phyloP scores from a whole-genome alignment of 2,888 invertebrate genomes.

The Dendrolimus houi region DNA sequence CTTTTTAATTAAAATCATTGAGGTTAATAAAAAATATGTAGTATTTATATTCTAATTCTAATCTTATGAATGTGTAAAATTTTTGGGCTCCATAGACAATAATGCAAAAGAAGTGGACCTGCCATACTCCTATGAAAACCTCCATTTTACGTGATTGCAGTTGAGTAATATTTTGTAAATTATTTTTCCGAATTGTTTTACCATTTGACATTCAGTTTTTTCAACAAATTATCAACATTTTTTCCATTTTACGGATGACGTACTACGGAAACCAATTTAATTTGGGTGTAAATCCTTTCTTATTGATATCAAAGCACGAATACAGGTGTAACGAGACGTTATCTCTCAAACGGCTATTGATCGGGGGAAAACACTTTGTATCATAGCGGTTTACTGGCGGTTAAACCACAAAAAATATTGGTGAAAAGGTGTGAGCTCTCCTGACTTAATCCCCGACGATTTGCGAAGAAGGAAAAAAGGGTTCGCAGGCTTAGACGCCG shows the following conservation, averaged over 20 bases:
- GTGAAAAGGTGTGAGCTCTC: slow-evolving; percentile 64
- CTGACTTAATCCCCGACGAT: slow-evolving; percentile 68
- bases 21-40: too few species aligned
- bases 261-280: slow-evolving; percentile 29
- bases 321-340: slow-evolving; percentile 34
- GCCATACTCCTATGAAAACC: too few species aligned
- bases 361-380: slow-evolving; percentile 52
- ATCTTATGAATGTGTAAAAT: too few species aligned
- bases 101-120: too few species aligned
- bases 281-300: slow-evolving; percentile 26
- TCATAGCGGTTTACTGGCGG: slow-evolving; percentile 48
- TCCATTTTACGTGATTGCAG: too few species aligned
- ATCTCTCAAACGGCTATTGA: slow-evolving; percentile 46
- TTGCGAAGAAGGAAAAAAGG: slow-evolving; percentile 71
- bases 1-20: too few species aligned
- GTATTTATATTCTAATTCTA: too few species aligned
- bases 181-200: too few species aligned
- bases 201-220: background rate
- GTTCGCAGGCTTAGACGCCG: slow-evolving; percentile 51
- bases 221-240: background rate
- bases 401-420: slow-evolving; percentile 65
- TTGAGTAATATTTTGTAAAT: too few species aligned
- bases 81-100: too few species aligned
- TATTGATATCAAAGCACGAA: slow-evolving; percentile 31
- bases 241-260: slow-evolving; percentile 26